Percentiles rank a stretch among this genome's conserved stretches.
These are phyloP conservation scores for Peromyscus leucopus DNA, from an alignment of 2,113 vertebrate species.

Conservation along the genomic window DNA sequence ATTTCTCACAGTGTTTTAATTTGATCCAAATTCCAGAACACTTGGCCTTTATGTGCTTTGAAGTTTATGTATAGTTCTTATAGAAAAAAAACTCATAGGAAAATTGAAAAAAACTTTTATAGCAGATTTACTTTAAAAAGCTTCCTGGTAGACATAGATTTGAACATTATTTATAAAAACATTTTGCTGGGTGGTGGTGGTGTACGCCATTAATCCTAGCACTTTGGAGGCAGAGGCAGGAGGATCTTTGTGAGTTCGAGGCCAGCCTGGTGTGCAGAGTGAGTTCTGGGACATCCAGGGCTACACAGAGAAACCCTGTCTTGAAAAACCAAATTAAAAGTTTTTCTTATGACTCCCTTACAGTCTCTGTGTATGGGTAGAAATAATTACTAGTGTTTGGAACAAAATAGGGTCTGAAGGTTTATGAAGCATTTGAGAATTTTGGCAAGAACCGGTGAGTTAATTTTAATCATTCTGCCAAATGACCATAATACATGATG, in stretches of 20 bases:
- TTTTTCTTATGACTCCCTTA: conserved; percentile 18
- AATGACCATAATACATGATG: not conserved
- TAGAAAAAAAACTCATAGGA: conserved; percentile 38
- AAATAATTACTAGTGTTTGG: conserved; percentile 38
- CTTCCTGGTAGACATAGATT: not conserved
- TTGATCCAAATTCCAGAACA: conserved; percentile 62
- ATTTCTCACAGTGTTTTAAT: conserved; percentile 65
- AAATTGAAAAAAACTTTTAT: conserved; percentile 34
- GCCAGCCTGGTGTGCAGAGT: not conserved
- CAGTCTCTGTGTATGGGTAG: not conserved
- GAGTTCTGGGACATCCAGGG: not conserved
- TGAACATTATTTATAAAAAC: not conserved
- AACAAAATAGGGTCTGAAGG: conserved; percentile 41
- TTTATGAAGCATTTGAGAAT: conserved; percentile 47
- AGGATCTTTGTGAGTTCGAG: not conserved
- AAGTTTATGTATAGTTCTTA: conserved; percentile 41
- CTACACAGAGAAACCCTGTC: not conserved
- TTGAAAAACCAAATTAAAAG: not conserved
- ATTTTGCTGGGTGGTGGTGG: not conserved
- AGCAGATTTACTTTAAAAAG: conserved; percentile 44
- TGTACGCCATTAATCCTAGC: not conserved
- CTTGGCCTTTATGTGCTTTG: conserved; percentile 38
- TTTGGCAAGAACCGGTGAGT: not conserved
- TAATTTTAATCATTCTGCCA: conserved; percentile 7
- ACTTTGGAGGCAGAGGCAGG: not conserved